A percentile compares a stretch with the other conserved stretches of the same genome.
Evolutionary conservation across 2,888 invertebrate species (phyloP).

Genomic region (Pseudolycoriella hygida): DNA sequence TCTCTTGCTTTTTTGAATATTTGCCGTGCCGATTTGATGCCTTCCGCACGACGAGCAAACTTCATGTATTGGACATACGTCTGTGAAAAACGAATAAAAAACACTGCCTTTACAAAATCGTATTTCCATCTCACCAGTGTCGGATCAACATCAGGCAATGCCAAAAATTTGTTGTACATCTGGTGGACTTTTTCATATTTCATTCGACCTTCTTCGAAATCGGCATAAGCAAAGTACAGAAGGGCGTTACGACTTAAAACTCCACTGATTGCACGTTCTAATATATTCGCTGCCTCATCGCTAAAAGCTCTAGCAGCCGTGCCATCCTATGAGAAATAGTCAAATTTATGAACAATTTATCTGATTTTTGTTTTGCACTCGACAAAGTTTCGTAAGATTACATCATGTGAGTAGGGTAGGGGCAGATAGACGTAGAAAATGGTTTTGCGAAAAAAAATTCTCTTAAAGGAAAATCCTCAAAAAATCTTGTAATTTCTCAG

Average conservation of each 20-base stretch:
- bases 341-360: too few relatives aligned
- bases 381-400: too few relatives aligned
- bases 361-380: too few relatives aligned
- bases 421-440: too few relatives aligned
- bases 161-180: slow-evolving; percentile 84
- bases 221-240: slow-evolving; percentile 94
- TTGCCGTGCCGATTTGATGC: slow-evolving; percentile 86
- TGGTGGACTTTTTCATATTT: slow-evolving; percentile 92
- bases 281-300: slow-evolving; percentile 88
- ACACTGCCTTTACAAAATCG: too few relatives aligned
- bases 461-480: too few relatives aligned
- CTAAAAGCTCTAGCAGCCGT: slow-evolving; percentile 83
- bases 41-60: slow-evolving; percentile 91
- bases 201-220: slow-evolving; percentile 92
- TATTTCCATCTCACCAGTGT: slow-evolving; percentile 63
- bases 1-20: slow-evolving; percentile 93
- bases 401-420: too few relatives aligned
- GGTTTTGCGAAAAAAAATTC: too few relatives aligned
- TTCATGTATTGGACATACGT: slow-evolving; percentile 99
- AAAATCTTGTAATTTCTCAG: too few relatives aligned
- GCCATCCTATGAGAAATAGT: slow-evolving; percentile 48
- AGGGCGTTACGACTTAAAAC: slow-evolving; percentile 82
- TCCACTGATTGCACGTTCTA: slow-evolving; percentile 82
- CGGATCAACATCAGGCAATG: slow-evolving; percentile 82
- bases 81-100: slow-evolving; percentile 32